A percentile compares a stretch with the other conserved stretches of the same genome.
Evolutionary conservation across 2,113 vertebrate species (phyloP).

Genomic region (Cromileptes altivelis): DNA sequence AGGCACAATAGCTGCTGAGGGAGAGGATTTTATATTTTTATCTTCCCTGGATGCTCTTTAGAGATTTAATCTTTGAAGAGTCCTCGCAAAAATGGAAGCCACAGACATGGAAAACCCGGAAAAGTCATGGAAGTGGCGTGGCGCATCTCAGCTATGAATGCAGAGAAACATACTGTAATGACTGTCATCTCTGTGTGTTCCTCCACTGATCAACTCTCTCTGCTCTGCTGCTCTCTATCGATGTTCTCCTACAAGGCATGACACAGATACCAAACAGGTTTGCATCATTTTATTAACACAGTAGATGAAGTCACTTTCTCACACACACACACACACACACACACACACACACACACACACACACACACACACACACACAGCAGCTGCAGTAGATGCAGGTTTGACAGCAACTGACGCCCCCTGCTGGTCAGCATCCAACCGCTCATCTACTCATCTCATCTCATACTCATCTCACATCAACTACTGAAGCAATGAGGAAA

Average conservation of each 20-base stretch:
- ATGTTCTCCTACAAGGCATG: not conserved
- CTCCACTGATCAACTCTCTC: too few species aligned
- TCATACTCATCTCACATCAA: too few species aligned
- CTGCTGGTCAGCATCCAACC: conserved; percentile 56
- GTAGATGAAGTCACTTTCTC: conserved; percentile 7
- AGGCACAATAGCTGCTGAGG: too few species aligned
- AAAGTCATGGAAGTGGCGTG: not conserved
- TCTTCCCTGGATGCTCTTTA: too few species aligned
- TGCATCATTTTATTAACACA: conserved; percentile 37
- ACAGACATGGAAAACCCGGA: too few species aligned
- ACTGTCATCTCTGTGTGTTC: too few species aligned
- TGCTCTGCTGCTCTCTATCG: not conserved
- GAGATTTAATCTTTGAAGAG: too few species aligned
- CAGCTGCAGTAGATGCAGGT: not conserved
- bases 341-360: too few species aligned
- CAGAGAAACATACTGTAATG: not conserved
- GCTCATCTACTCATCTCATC: not conserved
- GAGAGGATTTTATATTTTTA: too few species aligned
- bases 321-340: not conserved
- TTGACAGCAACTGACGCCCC: conserved; percentile 50
- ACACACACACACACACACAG: not conserved
- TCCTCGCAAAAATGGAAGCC: too few species aligned
- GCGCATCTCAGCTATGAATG: not conserved
- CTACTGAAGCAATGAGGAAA: conserved; percentile 11
- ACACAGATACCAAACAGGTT: not conserved